phyloP scores from a whole-genome alignment of 2,888 invertebrate genomes.

The Psylliodes chrysocephalus region DNA sequence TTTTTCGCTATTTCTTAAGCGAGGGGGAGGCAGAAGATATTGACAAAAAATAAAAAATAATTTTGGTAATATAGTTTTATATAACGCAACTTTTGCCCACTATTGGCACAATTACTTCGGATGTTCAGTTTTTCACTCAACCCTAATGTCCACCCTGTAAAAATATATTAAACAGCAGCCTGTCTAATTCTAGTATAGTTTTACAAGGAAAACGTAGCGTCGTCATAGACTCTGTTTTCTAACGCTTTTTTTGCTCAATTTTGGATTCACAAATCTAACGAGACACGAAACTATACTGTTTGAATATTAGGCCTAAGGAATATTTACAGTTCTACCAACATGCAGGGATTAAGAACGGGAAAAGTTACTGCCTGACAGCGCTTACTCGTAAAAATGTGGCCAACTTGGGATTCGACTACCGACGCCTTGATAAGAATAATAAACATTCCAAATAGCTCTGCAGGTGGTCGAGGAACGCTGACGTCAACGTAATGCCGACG shows the following conservation, averaged over 20 bases:
- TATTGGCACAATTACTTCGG: no score
- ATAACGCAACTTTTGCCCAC: no score
- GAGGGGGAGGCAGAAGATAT: no score
- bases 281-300: background rate
- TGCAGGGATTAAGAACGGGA: background rate
- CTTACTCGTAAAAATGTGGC: constrained; percentile 14
- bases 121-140: no score
- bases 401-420: constrained; percentile 6
- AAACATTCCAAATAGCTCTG: constrained; percentile 19
- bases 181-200: no score
- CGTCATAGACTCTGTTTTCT: background rate
- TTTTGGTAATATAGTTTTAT: no score
- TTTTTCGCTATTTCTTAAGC: no score
- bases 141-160: no score
- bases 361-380: constrained; percentile 2
- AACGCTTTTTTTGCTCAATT: background rate
- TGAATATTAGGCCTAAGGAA: constrained; percentile 8
- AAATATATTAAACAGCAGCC: no score
- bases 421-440: constrained; percentile 7
- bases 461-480: constrained; percentile 16
- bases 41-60: no score
- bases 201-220: no score
- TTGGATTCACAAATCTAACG: background rate
- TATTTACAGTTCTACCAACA: constrained; percentile 1
- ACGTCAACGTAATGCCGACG: no score